These are phyloP conservation scores for Zhuqinia jingwanae DNA, from an alignment of 2,888 invertebrate species.

Conservation along the genomic window DNA sequence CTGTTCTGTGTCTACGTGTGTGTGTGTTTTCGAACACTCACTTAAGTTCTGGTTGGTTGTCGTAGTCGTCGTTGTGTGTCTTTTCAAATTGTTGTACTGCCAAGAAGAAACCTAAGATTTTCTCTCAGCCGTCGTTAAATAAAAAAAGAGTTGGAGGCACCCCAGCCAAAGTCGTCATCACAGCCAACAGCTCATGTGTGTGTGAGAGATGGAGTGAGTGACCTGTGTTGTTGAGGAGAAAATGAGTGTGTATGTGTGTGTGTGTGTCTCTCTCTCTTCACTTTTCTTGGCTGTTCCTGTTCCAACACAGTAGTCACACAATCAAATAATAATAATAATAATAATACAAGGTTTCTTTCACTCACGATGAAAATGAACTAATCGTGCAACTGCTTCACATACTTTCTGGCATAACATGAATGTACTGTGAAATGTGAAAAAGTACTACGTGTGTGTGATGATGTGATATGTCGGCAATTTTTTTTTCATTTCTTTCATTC, in stretches of 20 bases:
- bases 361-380: not conserved
- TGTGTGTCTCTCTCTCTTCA: too few species aligned
- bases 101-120: conserved; percentile 30
- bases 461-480: too few species aligned
- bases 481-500: too few species aligned
- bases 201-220: conserved; percentile 55
- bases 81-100: not conserved
- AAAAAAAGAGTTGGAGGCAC: conserved; percentile 31
- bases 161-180: conserved; percentile 31
- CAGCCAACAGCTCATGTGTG: conserved; percentile 26
- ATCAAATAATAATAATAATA: not conserved
- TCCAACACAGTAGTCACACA: not conserved
- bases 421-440: not conserved
- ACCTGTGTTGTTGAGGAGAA: conserved; percentile 41
- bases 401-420: not conserved
- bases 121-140: conserved; percentile 12
- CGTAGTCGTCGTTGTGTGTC: conserved; percentile 35
- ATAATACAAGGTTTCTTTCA: not conserved
- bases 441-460: too few species aligned
- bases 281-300: conserved; percentile 6
- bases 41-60: conserved; percentile 22
- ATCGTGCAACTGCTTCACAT: not conserved
- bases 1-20: not conserved
- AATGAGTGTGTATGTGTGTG: conserved; percentile 20
- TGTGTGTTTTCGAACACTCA: conserved; percentile 47